Conservation (phyloP, 1,140 invertebrate genomes). For the Nephila pilipes region DNA sequence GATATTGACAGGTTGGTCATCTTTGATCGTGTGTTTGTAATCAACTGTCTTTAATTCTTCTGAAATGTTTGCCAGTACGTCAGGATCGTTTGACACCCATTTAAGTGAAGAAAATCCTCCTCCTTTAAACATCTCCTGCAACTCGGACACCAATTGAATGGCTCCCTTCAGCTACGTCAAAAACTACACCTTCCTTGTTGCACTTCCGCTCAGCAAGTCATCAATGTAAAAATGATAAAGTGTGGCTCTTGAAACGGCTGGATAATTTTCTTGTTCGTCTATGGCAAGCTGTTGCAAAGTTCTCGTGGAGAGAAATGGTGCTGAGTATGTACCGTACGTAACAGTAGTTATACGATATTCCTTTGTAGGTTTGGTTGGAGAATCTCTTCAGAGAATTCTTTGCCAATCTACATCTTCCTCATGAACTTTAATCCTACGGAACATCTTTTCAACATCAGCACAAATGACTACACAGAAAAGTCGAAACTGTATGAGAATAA, state of each 20-base stretch:
- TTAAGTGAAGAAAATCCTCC: constrained; percentile 80
- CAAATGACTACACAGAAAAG: constrained; percentile 78
- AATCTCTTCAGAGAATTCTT: constrained; percentile 81
- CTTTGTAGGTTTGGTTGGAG: constrained; percentile 78
- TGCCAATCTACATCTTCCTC: constrained; percentile 79
- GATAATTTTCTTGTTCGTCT: constrained; percentile 78
- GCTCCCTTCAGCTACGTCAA: too few relatives aligned
- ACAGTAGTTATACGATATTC: constrained; percentile 79
- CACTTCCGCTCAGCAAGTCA: constrained; percentile 78
- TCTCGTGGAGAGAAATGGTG: constrained; percentile 79
- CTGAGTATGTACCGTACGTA: too few relatives aligned
- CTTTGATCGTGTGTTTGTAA: neutral
- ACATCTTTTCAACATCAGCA: too few relatives aligned
- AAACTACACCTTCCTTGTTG: too few relatives aligned
- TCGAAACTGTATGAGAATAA: constrained; percentile 78
- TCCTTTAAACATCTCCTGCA: constrained; percentile 56
- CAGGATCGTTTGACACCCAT: constrained; percentile 80
- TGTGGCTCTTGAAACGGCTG: constrained; percentile 68
- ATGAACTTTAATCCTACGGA: constrained; percentile 80
- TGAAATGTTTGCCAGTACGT: neutral
- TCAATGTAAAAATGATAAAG: constrained; percentile 78
- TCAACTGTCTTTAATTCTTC: neutral
- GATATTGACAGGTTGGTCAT: constrained; percentile 63
- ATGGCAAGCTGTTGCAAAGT: constrained; percentile 78
- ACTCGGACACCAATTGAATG: neutral